Conservation (phyloP, 2,797 vertebrate species). For the Psittacula derbiana region DNA sequence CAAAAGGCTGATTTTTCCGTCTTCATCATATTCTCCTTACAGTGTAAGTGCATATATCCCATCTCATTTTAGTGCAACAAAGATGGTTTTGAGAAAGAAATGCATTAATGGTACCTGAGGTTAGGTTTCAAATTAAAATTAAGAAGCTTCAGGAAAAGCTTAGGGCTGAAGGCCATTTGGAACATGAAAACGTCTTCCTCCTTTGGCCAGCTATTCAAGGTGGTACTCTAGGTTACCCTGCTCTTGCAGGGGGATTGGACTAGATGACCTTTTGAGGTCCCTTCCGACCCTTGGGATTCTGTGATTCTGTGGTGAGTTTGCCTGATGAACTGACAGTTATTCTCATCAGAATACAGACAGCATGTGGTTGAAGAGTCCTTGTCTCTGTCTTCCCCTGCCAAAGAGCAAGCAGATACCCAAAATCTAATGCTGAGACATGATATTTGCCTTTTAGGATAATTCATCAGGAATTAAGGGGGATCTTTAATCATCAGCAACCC, state of each 20-base stretch:
- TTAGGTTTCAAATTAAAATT: not conserved
- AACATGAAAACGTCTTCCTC: not conserved
- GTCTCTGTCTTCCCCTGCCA: not conserved
- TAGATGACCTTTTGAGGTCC: no score
- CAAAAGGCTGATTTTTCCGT: not conserved
- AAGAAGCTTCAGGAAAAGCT: not conserved
- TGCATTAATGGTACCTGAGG: not conserved
- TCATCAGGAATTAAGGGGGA: not conserved
- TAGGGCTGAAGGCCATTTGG: not conserved
- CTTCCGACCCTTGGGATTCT: no score
- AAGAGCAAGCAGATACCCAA: conserved; percentile 2
- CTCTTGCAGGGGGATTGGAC: no score
- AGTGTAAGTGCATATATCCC: not conserved
- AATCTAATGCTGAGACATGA: not conserved
- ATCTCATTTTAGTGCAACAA: not conserved
- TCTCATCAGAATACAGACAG: not conserved
- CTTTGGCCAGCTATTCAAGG: not conserved
- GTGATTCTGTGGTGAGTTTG: not conserved
- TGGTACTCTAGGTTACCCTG: no score
- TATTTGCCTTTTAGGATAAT: conserved; percentile 36
- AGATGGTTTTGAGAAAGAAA: not conserved
- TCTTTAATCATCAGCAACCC: conserved; percentile 14
- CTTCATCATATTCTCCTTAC: not conserved
- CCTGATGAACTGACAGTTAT: not conserved
- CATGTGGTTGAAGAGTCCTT: not conserved